A percentile compares a stretch with the other conserved stretches of the same genome.
Evolutionary conservation across 2,888 invertebrate genomes (phyloP).

Genomic region (Eurois occulta): DNA sequence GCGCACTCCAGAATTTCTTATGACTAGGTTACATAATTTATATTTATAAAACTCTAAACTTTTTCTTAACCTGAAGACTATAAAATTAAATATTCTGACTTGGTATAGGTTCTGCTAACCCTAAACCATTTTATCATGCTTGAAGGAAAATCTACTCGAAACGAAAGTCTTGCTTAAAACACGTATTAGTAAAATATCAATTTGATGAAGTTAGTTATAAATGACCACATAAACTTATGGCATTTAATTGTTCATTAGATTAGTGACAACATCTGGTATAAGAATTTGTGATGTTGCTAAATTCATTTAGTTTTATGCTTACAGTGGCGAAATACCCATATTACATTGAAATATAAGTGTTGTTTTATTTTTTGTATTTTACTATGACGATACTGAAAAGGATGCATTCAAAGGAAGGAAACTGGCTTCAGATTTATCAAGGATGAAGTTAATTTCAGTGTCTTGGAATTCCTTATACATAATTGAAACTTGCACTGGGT

Average conservation of each 20-base stretch:
- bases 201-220: constrained; percentile 52
- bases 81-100: not conserved
- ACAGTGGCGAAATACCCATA: not conserved
- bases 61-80: not conserved
- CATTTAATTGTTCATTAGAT: constrained; percentile 71
- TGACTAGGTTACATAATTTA: not conserved
- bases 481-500: too few species aligned
- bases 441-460: too few species aligned
- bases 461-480: too few species aligned
- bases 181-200: constrained; percentile 14
- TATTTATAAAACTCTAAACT: not conserved
- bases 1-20: too few species aligned
- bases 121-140: not conserved
- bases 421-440: too few species aligned
- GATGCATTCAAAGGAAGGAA: too few species aligned
- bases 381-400: too few species aligned
- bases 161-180: not conserved
- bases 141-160: not conserved
- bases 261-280: constrained; percentile 72
- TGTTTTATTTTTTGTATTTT: too few species aligned
- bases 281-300: constrained; percentile 53
- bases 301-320: constrained; percentile 53
- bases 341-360: too few species aligned
- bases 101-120: too few species aligned
- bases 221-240: constrained; percentile 66